phyloP scores from a whole-genome alignment of 2,888 invertebrate genomes.

The Drosophila pegasa region DNA sequence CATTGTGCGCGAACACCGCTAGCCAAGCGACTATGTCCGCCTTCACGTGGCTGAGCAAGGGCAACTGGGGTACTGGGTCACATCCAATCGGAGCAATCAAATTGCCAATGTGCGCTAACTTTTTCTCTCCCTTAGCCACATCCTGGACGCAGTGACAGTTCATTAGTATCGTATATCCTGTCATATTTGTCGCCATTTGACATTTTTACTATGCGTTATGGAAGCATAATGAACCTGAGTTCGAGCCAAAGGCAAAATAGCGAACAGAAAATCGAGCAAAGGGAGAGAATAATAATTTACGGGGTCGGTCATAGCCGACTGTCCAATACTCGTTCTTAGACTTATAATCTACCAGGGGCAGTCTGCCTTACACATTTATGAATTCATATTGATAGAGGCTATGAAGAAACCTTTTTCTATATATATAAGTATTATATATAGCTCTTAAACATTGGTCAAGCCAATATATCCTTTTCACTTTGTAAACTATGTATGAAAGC shows the following conservation, averaged over 20 bases:
- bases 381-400: background rate
- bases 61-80: background rate
- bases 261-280: slow-evolving; percentile 19
- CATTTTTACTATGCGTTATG: slow-evolving; percentile 59
- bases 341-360: too few relatives aligned
- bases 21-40: slow-evolving; percentile 22
- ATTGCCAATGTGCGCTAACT: slow-evolving; percentile 37
- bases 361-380: too few relatives aligned
- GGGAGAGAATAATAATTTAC: slow-evolving; percentile 20
- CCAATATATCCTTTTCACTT: background rate
- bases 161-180: slow-evolving; percentile 73
- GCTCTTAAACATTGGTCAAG: background rate
- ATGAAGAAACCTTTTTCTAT: background rate
- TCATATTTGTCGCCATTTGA: slow-evolving; percentile 71
- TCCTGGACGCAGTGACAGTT: slow-evolving; percentile 63
- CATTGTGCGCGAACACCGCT: slow-evolving; percentile 14
- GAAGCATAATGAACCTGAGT: slow-evolving; percentile 48
- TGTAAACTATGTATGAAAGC: background rate
- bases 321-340: background rate
- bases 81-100: slow-evolving; percentile 23
- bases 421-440: background rate
- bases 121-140: slow-evolving; percentile 17
- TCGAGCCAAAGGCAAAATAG: slow-evolving; percentile 23
- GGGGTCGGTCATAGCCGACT: background rate
- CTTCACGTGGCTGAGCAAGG: too few relatives aligned